phyloP scores from a whole-genome alignment of 2,888 invertebrate genomes.

The Osmoderma eremita region DNA sequence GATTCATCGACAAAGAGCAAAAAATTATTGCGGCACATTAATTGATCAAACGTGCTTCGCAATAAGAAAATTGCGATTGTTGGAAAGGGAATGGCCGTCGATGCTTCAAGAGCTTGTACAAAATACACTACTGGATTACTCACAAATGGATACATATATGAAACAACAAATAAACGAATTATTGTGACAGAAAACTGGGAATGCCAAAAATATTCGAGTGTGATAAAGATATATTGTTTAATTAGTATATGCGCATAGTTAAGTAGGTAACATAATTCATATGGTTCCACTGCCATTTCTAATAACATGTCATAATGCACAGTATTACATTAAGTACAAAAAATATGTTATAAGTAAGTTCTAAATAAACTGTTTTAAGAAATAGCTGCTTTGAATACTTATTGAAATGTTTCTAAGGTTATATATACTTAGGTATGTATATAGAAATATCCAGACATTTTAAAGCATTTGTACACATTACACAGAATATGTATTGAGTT shows the following conservation, averaged over 20 bases:
- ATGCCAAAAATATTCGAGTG: constrained; percentile 24
- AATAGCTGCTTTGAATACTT: too few relatives aligned
- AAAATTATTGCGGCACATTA: constrained; percentile 74
- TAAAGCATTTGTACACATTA: too few relatives aligned
- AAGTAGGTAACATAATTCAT: constrained; percentile 3
- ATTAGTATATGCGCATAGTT: constrained; percentile 12
- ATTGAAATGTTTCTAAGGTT: too few relatives aligned
- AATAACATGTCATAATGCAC: constrained; percentile 27
- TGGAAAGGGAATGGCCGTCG: constrained; percentile 81
- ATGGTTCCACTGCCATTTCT: constrained; percentile 36
- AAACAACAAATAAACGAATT: constrained; percentile 72
- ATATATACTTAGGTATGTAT: too few relatives aligned
- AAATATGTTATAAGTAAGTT: constrained; percentile 30
- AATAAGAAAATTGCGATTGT: constrained; percentile 77
- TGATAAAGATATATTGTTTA: constrained; percentile 11
- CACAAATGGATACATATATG: constrained; percentile 83
- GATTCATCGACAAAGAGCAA: constrained; percentile 78
- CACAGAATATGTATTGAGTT: too few relatives aligned
- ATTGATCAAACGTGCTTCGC: constrained; percentile 81
- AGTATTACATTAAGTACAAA: constrained; percentile 41
- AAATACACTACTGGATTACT: constrained; percentile 81
- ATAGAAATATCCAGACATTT: too few relatives aligned
- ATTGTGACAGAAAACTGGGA: constrained; percentile 19
- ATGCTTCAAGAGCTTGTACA: constrained; percentile 81
- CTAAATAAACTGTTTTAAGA: neutral